Evolutionary conservation across 2,113 vertebrate species (phyloP).

Genomic region (Coptodon bakossiorum): DNA sequence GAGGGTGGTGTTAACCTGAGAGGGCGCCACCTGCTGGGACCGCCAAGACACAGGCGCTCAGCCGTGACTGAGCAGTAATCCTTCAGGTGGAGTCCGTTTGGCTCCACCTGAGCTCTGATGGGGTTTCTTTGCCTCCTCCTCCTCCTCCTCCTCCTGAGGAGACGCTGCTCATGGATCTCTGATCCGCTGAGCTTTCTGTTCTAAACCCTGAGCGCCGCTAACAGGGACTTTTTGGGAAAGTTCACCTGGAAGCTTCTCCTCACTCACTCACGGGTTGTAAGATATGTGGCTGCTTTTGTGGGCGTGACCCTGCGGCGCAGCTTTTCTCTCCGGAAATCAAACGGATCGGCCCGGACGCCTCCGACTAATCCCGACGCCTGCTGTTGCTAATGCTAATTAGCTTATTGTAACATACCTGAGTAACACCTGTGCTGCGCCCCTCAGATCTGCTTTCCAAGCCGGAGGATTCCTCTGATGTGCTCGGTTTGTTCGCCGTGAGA

Average conservation of each 20-base stretch:
- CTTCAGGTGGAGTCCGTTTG: background rate
- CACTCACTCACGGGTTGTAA: background rate
- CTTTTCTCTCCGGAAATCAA: background rate
- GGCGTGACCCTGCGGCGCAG: background rate
- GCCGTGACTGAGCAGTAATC: background rate
- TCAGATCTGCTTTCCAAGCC: background rate
- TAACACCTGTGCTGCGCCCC: background rate
- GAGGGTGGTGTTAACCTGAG: background rate
- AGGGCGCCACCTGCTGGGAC: background rate
- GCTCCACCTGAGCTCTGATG: background rate
- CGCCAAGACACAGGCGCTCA: background rate
- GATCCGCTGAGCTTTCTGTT: background rate
- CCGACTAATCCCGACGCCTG: background rate
- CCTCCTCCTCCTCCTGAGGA: too few species aligned
- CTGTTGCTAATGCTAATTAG: background rate
- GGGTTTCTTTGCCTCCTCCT: background rate
- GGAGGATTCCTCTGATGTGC: background rate
- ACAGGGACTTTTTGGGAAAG: rapidly evolving
- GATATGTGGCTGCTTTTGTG: background rate
- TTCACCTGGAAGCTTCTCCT: background rate
- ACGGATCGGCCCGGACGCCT: background rate
- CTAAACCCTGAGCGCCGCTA: background rate
- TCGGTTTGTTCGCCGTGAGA: slow-evolving; percentile 4
- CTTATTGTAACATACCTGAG: background rate
- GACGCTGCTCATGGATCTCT: background rate